Evolutionary conservation across 1,140 invertebrate genomes (phyloP).

Genomic region (Nephila pilipes): DNA sequence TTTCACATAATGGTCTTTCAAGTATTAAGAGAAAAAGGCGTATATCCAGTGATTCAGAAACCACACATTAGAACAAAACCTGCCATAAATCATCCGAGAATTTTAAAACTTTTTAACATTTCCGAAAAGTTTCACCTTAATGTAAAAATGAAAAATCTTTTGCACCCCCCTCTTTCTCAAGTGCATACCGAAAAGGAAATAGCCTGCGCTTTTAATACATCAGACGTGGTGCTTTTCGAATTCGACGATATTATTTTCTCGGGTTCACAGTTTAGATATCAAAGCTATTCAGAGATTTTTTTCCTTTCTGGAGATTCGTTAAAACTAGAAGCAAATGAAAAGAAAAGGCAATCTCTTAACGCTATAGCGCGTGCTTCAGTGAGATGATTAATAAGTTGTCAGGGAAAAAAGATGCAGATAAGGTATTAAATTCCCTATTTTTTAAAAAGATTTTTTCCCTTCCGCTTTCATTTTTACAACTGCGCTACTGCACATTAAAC

Average conservation of each 20-base stretch:
- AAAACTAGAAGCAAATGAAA: neutral
- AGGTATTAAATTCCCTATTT: neutral
- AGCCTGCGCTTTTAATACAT: neutral
- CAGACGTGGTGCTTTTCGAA: neutral
- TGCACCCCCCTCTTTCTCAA: neutral
- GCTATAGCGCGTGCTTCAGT: neutral
- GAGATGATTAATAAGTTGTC: neutral
- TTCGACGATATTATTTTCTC: neutral
- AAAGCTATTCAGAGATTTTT: neutral
- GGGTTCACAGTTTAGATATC: slow-evolving; percentile 17
- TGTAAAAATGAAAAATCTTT: slow-evolving; percentile 39
- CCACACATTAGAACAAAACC: slow-evolving; percentile 17
- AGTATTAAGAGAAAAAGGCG: neutral
- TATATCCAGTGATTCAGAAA: neutral
- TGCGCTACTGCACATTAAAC: too few relatives aligned
- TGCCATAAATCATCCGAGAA: neutral
- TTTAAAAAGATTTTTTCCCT: too few relatives aligned
- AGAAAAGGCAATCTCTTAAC: neutral
- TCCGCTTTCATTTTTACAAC: too few relatives aligned
- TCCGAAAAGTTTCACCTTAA: slow-evolving; percentile 1
- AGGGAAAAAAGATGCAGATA: neutral
- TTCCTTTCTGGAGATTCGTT: neutral
- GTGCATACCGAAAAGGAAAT: neutral
- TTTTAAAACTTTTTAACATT: slow-evolving; percentile 43
- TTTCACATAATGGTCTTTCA: slow-evolving; percentile 10